Evolutionary conservation across 1,140 invertebrate species (phyloP).

Genomic region (Venustaconcha ellipsiformis): DNA sequence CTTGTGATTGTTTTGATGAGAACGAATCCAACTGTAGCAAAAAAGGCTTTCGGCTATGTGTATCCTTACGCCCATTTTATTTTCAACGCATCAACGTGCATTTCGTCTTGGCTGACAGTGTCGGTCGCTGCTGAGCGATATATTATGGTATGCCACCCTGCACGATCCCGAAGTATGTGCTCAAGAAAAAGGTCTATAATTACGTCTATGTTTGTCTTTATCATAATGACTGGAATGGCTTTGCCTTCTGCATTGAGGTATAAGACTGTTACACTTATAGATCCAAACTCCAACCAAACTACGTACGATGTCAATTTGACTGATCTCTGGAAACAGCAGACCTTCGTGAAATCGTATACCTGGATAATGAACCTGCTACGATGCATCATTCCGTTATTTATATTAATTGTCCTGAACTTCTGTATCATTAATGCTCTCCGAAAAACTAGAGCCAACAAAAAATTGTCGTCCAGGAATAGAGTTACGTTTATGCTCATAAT

Average conservation of each 20-base stretch:
- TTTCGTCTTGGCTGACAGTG: conserved; percentile 90
- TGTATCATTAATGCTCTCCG: conserved; percentile 79
- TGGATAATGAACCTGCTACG: conserved; percentile 78
- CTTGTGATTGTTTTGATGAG: conserved; percentile 72
- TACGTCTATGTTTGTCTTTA: conserved; percentile 51
- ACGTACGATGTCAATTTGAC: conserved; percentile 47
- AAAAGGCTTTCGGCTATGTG: conserved; percentile 50
- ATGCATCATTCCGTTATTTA: conserved; percentile 72
- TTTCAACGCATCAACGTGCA: conserved; percentile 61
- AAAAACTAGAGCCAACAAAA: conserved; percentile 47
- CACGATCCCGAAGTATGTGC: conserved; percentile 87
- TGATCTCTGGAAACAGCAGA: conserved; percentile 69
- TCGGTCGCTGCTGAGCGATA: conserved; percentile 95
- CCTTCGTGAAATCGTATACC: conserved; percentile 75
- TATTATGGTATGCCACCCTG: conserved; percentile 93
- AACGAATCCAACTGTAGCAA: conserved; percentile 47
- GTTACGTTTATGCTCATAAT: conserved; percentile 83
- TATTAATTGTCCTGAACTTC: conserved; percentile 72
- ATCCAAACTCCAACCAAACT: conserved; percentile 31
- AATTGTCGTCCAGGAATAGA: conserved; percentile 56
- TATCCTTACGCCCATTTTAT: conserved; percentile 67
- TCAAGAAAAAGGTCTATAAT: conserved; percentile 71
- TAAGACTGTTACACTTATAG: conserved; percentile 36
- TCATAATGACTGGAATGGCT: conserved; percentile 58
- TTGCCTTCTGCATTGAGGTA: conserved; percentile 63